Evolutionary conservation across 2,888 invertebrate genomes (phyloP).

Genomic region (Bimastos eiseni): DNA sequence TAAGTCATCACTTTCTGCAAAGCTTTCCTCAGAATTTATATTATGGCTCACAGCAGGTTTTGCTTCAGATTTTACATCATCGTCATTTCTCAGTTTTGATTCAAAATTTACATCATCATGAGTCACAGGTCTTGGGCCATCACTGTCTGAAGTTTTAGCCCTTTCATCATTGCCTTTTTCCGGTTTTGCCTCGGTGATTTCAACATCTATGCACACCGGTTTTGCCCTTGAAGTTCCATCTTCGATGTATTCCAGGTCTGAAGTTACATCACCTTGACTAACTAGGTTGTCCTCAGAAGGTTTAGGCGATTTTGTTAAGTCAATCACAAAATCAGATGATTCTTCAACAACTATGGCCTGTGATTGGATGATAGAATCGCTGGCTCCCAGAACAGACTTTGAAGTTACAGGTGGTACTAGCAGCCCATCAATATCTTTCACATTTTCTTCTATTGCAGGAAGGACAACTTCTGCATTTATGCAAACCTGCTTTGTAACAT

Average conservation of each 20-base stretch:
- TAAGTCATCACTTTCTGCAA: background rate
- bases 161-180: background rate
- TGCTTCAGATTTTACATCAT: background rate
- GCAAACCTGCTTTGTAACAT: background rate
- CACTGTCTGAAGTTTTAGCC: background rate
- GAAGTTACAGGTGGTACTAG: background rate
- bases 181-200: background rate
- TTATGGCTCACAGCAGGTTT: background rate
- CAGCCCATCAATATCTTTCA: no score
- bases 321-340: background rate
- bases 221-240: background rate
- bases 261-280: background rate
- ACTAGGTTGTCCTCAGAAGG: background rate
- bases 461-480: background rate
- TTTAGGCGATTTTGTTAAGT: background rate
- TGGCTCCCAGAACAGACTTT: background rate
- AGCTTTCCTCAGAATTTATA: background rate
- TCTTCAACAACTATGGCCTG: background rate
- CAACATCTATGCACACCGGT: background rate
- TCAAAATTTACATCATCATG: slow-evolving; percentile 13
- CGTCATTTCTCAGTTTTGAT: background rate
- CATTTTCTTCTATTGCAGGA: no score
- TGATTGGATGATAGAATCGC: background rate
- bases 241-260: background rate
- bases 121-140: background rate